phyloP scores from a whole-genome alignment of 2,113 vertebrate species.

The Polypterus bichir region DNA sequence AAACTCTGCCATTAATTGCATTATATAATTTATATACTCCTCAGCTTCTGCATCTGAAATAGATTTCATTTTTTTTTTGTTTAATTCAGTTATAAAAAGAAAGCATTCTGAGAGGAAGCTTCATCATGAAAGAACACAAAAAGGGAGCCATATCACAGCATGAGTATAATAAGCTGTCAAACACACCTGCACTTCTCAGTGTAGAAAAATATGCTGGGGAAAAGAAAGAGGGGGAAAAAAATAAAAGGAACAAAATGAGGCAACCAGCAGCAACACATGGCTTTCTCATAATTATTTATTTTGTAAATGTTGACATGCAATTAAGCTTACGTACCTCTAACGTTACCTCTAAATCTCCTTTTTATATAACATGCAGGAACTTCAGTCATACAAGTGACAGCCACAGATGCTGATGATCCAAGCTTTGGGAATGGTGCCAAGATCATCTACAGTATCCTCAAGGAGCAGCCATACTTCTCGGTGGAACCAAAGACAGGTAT shows the following conservation, averaged over 20 bases:
- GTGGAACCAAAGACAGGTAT: slow-evolving; percentile 89
- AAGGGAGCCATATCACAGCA: slow-evolving; percentile 23
- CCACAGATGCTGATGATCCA: slow-evolving; percentile 78
- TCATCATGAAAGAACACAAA: no score
- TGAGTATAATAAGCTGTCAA: slow-evolving; percentile 29
- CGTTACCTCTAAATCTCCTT: slow-evolving; percentile 21
- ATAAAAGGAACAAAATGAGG: background rate
- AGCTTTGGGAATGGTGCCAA: slow-evolving; percentile 68
- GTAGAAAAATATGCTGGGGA: background rate
- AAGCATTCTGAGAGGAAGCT: no score
- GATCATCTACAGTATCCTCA: slow-evolving; percentile 75
- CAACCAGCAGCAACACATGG: slow-evolving; percentile 20
- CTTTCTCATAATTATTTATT: slow-evolving; percentile 41
- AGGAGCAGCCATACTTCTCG: slow-evolving; percentile 90
- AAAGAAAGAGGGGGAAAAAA: background rate
- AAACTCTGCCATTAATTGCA: no score
- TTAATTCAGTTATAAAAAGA: no score
- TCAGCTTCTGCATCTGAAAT: no score
- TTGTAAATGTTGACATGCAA: slow-evolving; percentile 27
- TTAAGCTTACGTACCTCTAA: slow-evolving; percentile 14
- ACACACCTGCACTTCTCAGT: slow-evolving; percentile 26
- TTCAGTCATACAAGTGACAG: slow-evolving; percentile 80
- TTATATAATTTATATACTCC: no score
- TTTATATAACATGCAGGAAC: slow-evolving; percentile 54
- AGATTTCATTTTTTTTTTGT: no score